Base-by-base conservation (phyloP, 2,797 vertebrate species). In the Phrynocephalus forsythii region DNA sequence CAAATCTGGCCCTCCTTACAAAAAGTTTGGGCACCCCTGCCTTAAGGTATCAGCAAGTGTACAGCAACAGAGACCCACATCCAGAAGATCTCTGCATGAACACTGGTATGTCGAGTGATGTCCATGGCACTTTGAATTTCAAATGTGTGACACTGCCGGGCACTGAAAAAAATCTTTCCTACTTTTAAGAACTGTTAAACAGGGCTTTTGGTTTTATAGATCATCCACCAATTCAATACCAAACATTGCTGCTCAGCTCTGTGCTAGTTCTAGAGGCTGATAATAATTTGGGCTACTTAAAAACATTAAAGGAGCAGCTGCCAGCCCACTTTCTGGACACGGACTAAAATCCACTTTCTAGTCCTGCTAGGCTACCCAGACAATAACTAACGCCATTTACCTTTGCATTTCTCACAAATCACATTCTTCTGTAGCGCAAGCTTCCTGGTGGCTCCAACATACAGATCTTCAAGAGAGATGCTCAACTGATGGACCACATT, bases 371-470 rank as follows among this genome's bases (percentile, higher is more conserved):
- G 15, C 24, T 15, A 20, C 3, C 15, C 87, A 81, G 0, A 6
- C 63, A 60, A 3, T 44, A 5, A 5, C 38, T 88, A 83, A 1
- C 16, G 13, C 24, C 22, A 83, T 90, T 85, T 97, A 99, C 99
- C 98, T 87, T 99, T 98, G 95, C 98, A 99, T 94, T 98, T 99
- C 86, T 97, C 98, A 96, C 98, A 99, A 93, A 99, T 98, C 0
- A 98, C 91, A 50, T 98, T 99, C 95, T 99, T 99, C 92, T 99
- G 98, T 85, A 99, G 97, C 20, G 97, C 98, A 84, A 99, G 96
- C 93, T 99, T 99, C 93, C 98, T 98, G 9, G 98, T 98, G 88
- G 97, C 72, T 89, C 98, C 98, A 44, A 98, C 98, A 95, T 99
- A 99, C 7, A 99, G 95, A 84, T 99, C 98, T 87, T 99, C 98